These are phyloP conservation scores for Dusona sp. DNA, from an alignment of 2,888 invertebrate species.

Conservation along the genomic window DNA sequence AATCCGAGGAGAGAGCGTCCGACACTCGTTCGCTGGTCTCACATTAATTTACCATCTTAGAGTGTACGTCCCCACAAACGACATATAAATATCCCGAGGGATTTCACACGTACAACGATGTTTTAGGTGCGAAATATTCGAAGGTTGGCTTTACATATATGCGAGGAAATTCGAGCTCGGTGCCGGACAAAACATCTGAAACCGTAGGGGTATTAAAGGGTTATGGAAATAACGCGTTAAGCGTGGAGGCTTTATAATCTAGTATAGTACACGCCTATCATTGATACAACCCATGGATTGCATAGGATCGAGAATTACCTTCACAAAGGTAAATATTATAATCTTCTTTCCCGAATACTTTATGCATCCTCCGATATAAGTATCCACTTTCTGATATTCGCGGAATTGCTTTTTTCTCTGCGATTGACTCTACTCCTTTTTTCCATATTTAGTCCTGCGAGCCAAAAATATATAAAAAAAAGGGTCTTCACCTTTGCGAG, in stretches of 20 bases:
- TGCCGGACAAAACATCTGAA: conserved; percentile 21
- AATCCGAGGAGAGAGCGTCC: conserved; percentile 52
- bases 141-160: conserved; percentile 22
- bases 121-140: conserved; percentile 48
- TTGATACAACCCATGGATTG: conserved; percentile 43
- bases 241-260: conserved; percentile 60
- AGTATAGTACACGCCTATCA: conserved; percentile 62
- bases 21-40: conserved; percentile 45
- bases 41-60: conserved; percentile 66
- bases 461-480: background rate
- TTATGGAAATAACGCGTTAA: conserved; percentile 58
- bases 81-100: conserved; percentile 56
- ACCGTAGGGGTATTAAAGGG: conserved; percentile 46
- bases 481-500: too few species aligned
- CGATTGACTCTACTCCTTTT: background rate
- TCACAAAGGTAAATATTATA: conserved; percentile 59
- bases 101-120: conserved; percentile 37
- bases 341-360: conserved; percentile 52
- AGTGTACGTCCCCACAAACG: conserved; percentile 59
- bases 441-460: background rate
- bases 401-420: conserved; percentile 2
- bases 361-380: conserved; percentile 37
- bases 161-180: conserved; percentile 54
- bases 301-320: conserved; percentile 55
- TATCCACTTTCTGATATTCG: conserved; percentile 35